phyloP scores from a whole-genome alignment of 2,113 vertebrate genomes.

The Myiozetetes cayanensis region DNA sequence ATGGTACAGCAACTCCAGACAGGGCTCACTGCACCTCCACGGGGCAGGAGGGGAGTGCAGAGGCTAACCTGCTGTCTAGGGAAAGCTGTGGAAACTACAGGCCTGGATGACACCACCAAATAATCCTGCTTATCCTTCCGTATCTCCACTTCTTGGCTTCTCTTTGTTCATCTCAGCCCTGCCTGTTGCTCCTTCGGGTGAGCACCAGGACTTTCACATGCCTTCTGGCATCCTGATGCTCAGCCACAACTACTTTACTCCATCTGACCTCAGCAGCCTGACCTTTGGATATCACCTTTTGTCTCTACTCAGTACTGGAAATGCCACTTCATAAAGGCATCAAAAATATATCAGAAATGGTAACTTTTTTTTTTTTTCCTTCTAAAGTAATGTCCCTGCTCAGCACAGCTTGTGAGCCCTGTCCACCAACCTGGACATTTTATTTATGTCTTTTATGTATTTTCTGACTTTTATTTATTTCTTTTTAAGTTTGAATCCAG shows the following conservation, averaged over 20 bases:
- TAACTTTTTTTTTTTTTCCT: background rate
- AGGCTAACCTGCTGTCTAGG: background rate
- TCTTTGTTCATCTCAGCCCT: background rate
- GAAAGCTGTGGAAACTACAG: background rate
- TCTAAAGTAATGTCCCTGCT: background rate
- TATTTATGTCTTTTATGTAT: too few relatives aligned
- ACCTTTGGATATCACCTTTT: background rate
- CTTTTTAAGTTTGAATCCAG: background rate
- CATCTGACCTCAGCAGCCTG: background rate
- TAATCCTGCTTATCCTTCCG: background rate
- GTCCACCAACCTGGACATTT: background rate
- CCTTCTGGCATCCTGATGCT: background rate
- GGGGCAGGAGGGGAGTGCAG: background rate
- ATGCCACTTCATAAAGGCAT: background rate
- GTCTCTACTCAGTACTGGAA: background rate
- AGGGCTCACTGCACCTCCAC: rapidly evolving
- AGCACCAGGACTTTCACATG: rapidly evolving
- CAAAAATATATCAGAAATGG: background rate
- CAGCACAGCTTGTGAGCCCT: background rate
- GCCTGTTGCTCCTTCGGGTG: background rate
- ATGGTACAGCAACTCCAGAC: background rate
- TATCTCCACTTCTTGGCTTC: background rate
- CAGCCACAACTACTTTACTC: background rate
- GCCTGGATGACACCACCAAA: background rate
- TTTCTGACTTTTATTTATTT: background rate